phyloP scores from a whole-genome alignment of 2,797 vertebrate genomes.

The Parauchenoglanis ngamensis region DNA sequence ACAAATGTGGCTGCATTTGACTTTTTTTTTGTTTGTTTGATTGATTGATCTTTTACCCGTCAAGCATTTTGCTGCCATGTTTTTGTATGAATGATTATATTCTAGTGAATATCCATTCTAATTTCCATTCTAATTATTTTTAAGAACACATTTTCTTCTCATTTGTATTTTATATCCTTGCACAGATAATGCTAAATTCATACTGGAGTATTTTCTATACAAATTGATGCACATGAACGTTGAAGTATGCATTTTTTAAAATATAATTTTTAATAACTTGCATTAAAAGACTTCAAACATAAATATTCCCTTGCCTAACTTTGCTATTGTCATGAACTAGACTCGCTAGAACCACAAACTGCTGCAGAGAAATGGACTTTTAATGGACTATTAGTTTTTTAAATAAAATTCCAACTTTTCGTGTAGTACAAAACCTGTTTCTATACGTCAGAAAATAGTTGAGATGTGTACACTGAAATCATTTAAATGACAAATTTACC shows the following conservation, averaged over 20 bases:
- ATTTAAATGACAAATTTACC: no score
- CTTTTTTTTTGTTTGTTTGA: not conserved
- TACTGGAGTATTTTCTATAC: not conserved
- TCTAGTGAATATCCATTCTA: not conserved
- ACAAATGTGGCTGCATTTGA: not conserved
- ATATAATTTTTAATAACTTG: not conserved
- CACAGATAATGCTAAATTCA: not conserved
- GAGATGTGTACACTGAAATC: constrained; percentile 1
- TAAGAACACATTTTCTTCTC: not conserved
- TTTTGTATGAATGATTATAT: not conserved
- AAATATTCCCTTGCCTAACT: not conserved
- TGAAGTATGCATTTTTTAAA: not conserved
- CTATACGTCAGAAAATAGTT: constrained; percentile 78
- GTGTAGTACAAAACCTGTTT: constrained; percentile 84
- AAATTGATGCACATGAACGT: not conserved
- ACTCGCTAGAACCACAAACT: not conserved
- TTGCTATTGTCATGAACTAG: not conserved
- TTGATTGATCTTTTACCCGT: not conserved
- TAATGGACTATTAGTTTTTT: not conserved
- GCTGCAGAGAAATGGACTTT: not conserved
- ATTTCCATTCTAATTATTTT: not conserved
- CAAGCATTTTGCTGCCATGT: not conserved
- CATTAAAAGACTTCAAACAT: not conserved
- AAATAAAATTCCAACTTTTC: constrained; percentile 51
- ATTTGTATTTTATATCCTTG: not conserved